phyloP scores from a whole-genome alignment of 2,113 vertebrate genomes.

The Okapia johnstoni region DNA sequence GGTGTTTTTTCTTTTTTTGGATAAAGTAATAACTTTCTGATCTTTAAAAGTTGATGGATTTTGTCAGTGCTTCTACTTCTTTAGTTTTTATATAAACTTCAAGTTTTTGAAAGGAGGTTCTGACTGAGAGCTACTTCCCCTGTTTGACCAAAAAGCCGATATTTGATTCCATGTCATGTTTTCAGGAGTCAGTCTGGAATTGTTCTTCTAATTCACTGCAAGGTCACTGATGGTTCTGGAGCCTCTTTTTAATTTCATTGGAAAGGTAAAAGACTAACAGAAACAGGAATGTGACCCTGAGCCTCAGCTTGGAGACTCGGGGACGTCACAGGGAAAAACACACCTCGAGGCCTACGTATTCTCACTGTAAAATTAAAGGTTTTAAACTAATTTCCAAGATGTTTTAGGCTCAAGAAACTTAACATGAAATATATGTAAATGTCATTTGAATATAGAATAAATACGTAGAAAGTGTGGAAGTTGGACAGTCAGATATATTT shows the following conservation, averaged over 20 bases:
- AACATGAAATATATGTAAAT: neutral
- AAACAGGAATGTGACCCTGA: neutral
- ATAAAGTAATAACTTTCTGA: neutral
- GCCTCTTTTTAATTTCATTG: neutral
- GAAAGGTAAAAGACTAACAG: neutral
- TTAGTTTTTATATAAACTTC: neutral
- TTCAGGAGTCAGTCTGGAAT: neutral
- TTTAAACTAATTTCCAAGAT: neutral
- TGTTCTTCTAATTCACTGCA: neutral
- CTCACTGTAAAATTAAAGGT: neutral
- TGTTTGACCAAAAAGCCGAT: neutral
- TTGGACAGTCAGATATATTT: neutral
- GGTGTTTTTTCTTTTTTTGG: neutral
- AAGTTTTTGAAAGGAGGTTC: conserved; percentile 7
- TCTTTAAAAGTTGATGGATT: neutral
- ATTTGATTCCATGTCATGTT: neutral
- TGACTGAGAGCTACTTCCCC: neutral
- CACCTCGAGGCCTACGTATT: neutral
- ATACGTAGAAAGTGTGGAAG: neutral
- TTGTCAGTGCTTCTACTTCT: neutral
- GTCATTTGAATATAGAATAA: neutral
- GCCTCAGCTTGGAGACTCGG: neutral
- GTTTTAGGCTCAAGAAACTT: neutral
- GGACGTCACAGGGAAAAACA: fast-evolving
- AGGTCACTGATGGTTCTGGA: neutral